Base-by-base conservation (phyloP, 2,113 vertebrate species). In the Heloderma charlesbogerti region DNA sequence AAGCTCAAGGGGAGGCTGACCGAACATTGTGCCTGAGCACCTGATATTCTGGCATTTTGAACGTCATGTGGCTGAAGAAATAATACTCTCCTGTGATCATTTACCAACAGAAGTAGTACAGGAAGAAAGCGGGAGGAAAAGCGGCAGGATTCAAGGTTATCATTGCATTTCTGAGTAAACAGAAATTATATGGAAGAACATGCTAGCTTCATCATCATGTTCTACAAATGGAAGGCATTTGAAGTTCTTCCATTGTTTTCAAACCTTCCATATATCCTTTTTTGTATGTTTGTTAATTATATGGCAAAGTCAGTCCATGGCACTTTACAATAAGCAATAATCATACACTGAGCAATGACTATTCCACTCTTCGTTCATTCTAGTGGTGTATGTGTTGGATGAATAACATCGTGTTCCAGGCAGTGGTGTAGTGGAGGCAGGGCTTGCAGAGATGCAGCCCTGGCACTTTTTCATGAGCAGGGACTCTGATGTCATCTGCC, bases 41-140 rank as follows among this genome's bases (percentile, higher is more conserved):
- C 94, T 86, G 95, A 94, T 80, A 95, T 94, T 92, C 84, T 89
- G 95, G 87, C 95, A 92, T 95, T 96, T 95, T 91, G 90, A 87
- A 1, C 94, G 92, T 95, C 82, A 0, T 48, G 0, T 40, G 92
- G 94, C 93, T 96, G 87, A 89, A 87, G 92, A 91, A 90, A 89
- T 89, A 96, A 96, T 87, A 87, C 79, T 92, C 92, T 94, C 94
- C 95, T 96, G 96, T 96, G 92, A 90, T 92, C 96, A 93, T 89
- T 90, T 96, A 84, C 91, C 88, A 94, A 92, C 92, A 5, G 0
- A 90, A 91, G 9, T 12, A 81, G 48, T 74, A 69, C 18, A 67
- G 89, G 82, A 74, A 74, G 67, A 88, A 40, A 43, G 37, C n/a
- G 22, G 4, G 82, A 80, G 69, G 89, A 93, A 75, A 83, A 91